Base-by-base conservation (phyloP, 2,113 vertebrate species). In the Pungitius pungitius region DNA sequence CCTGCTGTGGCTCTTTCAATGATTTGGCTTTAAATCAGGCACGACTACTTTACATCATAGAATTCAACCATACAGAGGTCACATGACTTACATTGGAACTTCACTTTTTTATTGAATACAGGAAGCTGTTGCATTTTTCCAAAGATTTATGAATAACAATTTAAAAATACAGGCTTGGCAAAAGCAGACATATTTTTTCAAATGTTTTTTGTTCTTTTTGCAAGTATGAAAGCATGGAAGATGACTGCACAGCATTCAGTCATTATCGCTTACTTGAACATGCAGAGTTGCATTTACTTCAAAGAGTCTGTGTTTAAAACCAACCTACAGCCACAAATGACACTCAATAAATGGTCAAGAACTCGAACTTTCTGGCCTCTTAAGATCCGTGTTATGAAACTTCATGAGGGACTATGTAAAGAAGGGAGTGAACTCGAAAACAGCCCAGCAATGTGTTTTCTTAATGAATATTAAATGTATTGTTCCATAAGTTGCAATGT, bases 331-430 rank as follows among this genome's bases (percentile, higher is more conserved):
- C 22, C 81, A 68, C 84, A 69, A 70, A 80, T 77, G 73, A 47
- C 56, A 85, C 26, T 84, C 76, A 84, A 45, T 35, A 68, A 30
- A 3, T 70, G 78, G 75, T 88, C 80, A 73, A 52, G 71, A 87
- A 73, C 87, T 77, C 83, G 88, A 60, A 88, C 85, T 75, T 65
- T 40, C 8, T 30, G 33, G 59, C 51, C 13, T 59, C 60, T 67
- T 45, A 30, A 83, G 85, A 84, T 82, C 68, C 42, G 13, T 83
- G 85, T 88, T 90, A 85, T 90, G 77, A 85, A 89, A 37, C 68
- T 55, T 56, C 65, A 24, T 43, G 76, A 24, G 69, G 66, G 58
- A 78, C 75, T 75, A 75, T 56, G 49, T 43, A 20, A 68, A 69
- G 64, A 58, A 57, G 33, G 0, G 35, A 43, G 55, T 73, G 64